Base-by-base conservation (phyloP, 2,113 vertebrate genomes). In the Zeus faber region DNA sequence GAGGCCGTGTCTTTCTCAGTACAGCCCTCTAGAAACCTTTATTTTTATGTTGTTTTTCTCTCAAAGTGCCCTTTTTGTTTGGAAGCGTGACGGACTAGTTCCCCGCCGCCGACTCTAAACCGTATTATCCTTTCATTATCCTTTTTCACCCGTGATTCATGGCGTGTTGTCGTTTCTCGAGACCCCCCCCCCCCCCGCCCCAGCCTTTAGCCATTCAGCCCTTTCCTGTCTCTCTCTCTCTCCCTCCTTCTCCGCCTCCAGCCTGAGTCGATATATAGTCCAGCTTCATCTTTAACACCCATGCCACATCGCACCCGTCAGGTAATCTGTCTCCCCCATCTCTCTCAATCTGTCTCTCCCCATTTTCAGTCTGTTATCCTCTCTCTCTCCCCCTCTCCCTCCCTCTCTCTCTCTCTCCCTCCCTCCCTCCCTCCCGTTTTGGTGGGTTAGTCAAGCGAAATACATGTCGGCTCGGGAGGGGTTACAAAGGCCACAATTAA, bases 301-400 rank as follows among this genome's bases (percentile, higher is more conserved):
- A 44, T 20, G 17, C 41, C 18, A 13, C 41, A 11, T 20, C 80
- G 54, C 62, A 70, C 79, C 45, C 66, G 76, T 65, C 85, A 91
- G 89, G 84, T 92, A 91, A 92, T 82, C 70, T 57, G 63, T 77
- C 72, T 76, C 33, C 13, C 33, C 33, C 27, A 29, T 5, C 48
- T 68, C 40, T 48, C 56, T 51, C 50, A 69, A 52, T 67, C 49
- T 60, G 52, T 66, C 51, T 44, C 39, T 64, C 6, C 18, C 11
- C 31, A n/a, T 25, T n/a, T n/a, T 24, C 33, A 53, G 53, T 61
- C 25, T 27, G 35, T 37, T 45, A 49, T 71, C 64, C 67, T 56
- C 78, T 74, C 58, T 81, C 74, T 70, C 68, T 6, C 51, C 49
- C 72, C 8, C 56, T 46, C 20, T 59, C 41, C 48, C 52, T 50